phyloP scores from a whole-genome alignment of 2,113 vertebrate genomes.

The Entelurus aequoreus region DNA sequence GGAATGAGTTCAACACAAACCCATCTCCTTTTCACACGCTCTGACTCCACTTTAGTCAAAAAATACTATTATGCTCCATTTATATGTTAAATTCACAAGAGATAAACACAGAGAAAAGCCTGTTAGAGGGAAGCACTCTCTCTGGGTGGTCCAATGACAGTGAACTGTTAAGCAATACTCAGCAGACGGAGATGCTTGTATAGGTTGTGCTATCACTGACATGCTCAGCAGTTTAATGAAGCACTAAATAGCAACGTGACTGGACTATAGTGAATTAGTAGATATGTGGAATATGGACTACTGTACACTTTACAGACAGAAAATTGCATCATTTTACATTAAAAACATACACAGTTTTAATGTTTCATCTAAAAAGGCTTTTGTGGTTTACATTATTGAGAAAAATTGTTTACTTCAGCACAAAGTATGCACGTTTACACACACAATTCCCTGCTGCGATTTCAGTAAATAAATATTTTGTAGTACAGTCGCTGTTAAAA shows the following conservation, averaged over 20 bases:
- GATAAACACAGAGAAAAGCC: neutral
- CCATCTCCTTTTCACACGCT: neutral
- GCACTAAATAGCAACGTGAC: neutral
- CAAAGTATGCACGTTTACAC: too few species aligned
- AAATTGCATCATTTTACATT: too few species aligned
- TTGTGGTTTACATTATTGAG: too few species aligned
- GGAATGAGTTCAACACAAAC: slow-evolving; percentile 10
- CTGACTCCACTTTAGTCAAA: neutral
- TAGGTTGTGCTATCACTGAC: slow-evolving; percentile 29
- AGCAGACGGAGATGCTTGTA: slow-evolving; percentile 20
- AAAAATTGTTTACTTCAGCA: too few species aligned
- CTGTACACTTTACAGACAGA: too few species aligned
- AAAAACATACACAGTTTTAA: too few species aligned
- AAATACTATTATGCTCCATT: neutral
- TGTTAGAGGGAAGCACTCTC: neutral
- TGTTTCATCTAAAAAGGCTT: too few species aligned
- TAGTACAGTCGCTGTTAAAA: too few species aligned
- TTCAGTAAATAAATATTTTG: too few species aligned
- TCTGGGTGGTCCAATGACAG: slow-evolving; percentile 10
- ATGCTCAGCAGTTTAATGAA: neutral
- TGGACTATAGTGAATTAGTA: neutral
- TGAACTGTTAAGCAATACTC: neutral
- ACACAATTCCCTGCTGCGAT: too few species aligned
- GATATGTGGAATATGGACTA: neutral
- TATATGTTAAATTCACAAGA: neutral